Conservation (phyloP, 2,888 invertebrate genomes). For the Zaprionus obscuricornis region DNA sequence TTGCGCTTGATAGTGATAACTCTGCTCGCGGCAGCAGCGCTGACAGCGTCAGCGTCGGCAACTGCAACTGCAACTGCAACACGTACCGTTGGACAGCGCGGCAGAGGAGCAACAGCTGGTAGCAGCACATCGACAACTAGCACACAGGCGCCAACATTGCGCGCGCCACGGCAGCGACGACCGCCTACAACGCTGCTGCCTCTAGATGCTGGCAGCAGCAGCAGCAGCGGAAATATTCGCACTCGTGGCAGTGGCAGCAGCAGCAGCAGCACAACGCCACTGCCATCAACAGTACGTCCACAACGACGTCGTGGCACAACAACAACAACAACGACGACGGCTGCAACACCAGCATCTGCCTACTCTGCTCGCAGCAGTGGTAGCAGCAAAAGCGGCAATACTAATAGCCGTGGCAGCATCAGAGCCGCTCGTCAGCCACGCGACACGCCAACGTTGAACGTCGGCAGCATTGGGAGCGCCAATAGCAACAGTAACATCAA, state of each 20-base stretch:
- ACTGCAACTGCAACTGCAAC: constrained; percentile 25
- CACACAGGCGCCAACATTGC: constrained; percentile 82
- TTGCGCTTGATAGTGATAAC: constrained; percentile 82
- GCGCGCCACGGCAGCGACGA: constrained; percentile 81
- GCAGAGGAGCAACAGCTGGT: constrained; percentile 67
- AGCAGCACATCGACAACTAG: constrained; percentile 77
- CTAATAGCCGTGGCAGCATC: constrained; percentile 40
- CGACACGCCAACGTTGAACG: constrained; percentile 52
- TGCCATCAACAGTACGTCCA: constrained; percentile 49
- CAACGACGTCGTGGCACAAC: constrained; percentile 38
- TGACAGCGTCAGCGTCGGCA: constrained; percentile 28
- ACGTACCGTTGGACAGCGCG: constrained; percentile 39
- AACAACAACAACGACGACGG: constrained; percentile 39
- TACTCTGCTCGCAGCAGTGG: constrained; percentile 5
- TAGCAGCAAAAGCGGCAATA: constrained; percentile 10
- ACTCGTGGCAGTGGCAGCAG: too few species aligned
- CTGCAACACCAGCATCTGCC: constrained; percentile 16
- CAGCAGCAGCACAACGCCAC: constrained; percentile 44
- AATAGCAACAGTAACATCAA: constrained; percentile 34
- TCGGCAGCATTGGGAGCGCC: constrained; percentile 25
- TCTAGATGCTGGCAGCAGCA: constrained; percentile 42
- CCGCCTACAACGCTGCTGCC: constrained; percentile 66
- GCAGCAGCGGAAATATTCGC: constrained; percentile 31
- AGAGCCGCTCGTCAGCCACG: constrained; percentile 64
- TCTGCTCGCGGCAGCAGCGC: constrained; percentile 50